Evolutionary conservation across 2,113 vertebrate species (phyloP).

Genomic region (Rissa tridactyla): DNA sequence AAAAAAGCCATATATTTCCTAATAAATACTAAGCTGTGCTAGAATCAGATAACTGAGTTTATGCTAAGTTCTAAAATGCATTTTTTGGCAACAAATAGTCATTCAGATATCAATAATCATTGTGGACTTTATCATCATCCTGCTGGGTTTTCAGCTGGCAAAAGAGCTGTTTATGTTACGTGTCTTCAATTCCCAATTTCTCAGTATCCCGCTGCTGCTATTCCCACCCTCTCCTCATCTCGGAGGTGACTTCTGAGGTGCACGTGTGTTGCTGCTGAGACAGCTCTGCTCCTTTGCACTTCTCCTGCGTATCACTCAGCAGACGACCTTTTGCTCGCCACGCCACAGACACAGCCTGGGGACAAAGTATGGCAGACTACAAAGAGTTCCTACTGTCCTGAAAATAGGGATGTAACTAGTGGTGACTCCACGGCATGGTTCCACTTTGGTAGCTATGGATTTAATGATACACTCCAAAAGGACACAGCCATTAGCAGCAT

Average conservation of each 20-base stretch:
- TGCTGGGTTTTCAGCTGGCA: background rate
- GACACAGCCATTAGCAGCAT: background rate
- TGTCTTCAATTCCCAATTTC: background rate
- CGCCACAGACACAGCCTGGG: accelerated
- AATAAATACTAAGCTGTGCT: conserved; percentile 19
- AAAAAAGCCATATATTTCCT: conserved; percentile 18
- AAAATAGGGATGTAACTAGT: background rate
- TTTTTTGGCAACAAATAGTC: conserved; percentile 30
- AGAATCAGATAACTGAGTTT: conserved; percentile 34
- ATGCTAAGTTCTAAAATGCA: conserved; percentile 39
- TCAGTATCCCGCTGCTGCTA: background rate
- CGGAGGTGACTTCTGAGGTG: background rate
- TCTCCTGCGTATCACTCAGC: no score
- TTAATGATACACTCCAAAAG: background rate
- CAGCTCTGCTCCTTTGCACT: background rate
- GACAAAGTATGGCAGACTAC: background rate
- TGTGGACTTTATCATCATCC: conserved; percentile 17
- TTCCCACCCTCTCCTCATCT: background rate
- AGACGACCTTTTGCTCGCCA: background rate
- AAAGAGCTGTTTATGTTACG: background rate
- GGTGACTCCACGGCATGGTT: accelerated
- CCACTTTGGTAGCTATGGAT: background rate
- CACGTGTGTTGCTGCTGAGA: accelerated
- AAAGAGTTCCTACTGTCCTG: background rate
- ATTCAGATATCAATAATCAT: conserved; percentile 32